Conservation (phyloP, 2,113 vertebrate species). For the Zosterops lateralis region DNA sequence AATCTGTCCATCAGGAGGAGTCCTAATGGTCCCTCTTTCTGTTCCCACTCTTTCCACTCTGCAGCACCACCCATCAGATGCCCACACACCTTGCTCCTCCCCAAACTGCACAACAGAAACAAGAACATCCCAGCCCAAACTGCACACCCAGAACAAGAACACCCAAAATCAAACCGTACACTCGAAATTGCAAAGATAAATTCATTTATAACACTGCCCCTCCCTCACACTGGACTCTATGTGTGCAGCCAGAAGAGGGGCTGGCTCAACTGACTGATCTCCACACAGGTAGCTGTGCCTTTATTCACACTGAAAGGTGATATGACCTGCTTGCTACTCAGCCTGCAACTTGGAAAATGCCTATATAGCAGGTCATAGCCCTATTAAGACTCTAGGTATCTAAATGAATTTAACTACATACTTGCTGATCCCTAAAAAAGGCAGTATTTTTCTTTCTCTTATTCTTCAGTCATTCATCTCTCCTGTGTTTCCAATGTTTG, state of each 20-base stretch:
- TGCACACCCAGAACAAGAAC: too few species aligned
- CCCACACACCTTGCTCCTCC: too few species aligned
- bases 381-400: not conserved
- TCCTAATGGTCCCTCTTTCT: too few species aligned
- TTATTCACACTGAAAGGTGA: not conserved
- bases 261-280: not conserved
- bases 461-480: not conserved
- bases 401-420: not conserved
- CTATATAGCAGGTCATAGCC: not conserved
- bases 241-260: not conserved
- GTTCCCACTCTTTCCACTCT: too few species aligned
- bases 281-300: not conserved
- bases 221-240: not conserved
- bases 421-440: not conserved
- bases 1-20: too few species aligned
- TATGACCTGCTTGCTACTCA: not conserved
- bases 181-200: too few species aligned
- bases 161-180: too few species aligned
- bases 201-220: not conserved
- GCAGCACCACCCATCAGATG: too few species aligned
- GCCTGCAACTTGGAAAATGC: not conserved
- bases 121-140: too few species aligned
- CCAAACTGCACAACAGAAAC: too few species aligned
- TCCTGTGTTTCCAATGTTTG: accelerated
- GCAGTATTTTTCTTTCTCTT: not conserved